Evolutionary conservation across 23 tunicate genomes (phyloP).

Genomic region (Botrylloides violaceus): DNA sequence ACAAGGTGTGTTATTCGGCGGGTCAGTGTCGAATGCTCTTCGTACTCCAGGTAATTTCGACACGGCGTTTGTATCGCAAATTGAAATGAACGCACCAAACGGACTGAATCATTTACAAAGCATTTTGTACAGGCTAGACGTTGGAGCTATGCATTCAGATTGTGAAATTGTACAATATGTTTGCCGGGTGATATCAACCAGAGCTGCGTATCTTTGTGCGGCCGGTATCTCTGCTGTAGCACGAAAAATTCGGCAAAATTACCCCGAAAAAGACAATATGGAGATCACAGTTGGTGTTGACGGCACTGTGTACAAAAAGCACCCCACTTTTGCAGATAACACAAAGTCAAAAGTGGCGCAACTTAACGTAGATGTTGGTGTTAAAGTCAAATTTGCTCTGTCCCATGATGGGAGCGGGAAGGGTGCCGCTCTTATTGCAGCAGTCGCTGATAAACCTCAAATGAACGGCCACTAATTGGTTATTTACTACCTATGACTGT

Average conservation of each 20-base stretch:
- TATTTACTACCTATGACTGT: too few relatives aligned
- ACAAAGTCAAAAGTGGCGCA: not conserved
- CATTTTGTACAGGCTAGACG: slow-evolving; percentile 50
- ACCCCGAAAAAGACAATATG: slow-evolving; percentile 8
- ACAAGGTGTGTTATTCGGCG: slow-evolving; percentile 5
- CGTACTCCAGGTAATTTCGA: slow-evolving; percentile 12
- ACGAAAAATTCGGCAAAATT: slow-evolving; percentile 5
- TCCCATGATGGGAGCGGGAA: slow-evolving; percentile 16
- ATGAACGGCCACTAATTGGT: too few relatives aligned
- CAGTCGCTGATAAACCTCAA: slow-evolving; percentile 1
- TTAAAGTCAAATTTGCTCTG: slow-evolving; percentile 15
- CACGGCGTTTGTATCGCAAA: slow-evolving; percentile 8
- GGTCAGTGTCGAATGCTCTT: not conserved
- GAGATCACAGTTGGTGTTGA: slow-evolving; percentile 22
- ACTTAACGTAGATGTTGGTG: not conserved
- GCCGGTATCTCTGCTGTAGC: slow-evolving; percentile 37
- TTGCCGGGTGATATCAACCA: slow-evolving; percentile 78
- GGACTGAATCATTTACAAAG: slow-evolving; percentile 87
- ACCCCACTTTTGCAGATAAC: slow-evolving; percentile 18
- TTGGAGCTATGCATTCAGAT: slow-evolving; percentile 72
- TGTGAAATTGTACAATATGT: slow-evolving; percentile 79
- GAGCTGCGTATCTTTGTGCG: slow-evolving; percentile 93
- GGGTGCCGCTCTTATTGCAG: slow-evolving; percentile 19
- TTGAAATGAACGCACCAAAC: slow-evolving; percentile 27
- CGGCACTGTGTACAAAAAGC: slow-evolving; percentile 24